phyloP scores from a whole-genome alignment of 2,797 vertebrate species.

The Tadarida brasiliensis region DNA sequence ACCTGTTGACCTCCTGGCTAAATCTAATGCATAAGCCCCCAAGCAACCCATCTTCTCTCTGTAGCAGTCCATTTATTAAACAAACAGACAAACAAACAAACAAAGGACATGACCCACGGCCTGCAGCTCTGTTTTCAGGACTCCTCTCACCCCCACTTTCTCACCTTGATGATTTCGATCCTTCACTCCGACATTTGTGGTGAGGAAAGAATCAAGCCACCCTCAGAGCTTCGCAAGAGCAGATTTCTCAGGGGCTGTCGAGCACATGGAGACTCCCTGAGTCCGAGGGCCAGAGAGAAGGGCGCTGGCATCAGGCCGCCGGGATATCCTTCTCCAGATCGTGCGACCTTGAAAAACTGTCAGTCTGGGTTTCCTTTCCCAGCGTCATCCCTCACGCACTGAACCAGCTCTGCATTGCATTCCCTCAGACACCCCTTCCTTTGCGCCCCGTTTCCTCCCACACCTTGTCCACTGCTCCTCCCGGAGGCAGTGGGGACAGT shows the following conservation, averaged over 20 bases:
- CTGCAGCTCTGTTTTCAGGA: not conserved
- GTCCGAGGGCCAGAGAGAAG: not conserved
- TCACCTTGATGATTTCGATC: not conserved
- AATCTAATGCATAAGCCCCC: not conserved
- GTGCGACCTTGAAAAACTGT: not conserved
- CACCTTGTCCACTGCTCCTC: not conserved
- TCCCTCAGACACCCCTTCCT: not conserved
- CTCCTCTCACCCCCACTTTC: not conserved
- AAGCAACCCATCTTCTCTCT: not conserved
- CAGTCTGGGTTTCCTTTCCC: not conserved
- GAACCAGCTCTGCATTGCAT: fast-evolving
- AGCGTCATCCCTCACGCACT: fast-evolving
- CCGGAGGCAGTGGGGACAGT: not conserved
- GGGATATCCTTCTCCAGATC: not conserved
- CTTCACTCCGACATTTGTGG: not conserved
- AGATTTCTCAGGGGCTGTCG: not conserved
- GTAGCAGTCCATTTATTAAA: not conserved
- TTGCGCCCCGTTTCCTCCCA: too few species aligned
- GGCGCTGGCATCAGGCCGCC: not conserved
- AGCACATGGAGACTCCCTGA: not conserved
- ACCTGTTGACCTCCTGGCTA: not conserved
- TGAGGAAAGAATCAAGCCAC: not conserved
- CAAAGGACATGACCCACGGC: not conserved
- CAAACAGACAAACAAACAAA: not conserved
- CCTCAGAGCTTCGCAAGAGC: too few species aligned